Evolutionary conservation across 2,888 invertebrate genomes (phyloP).

Genomic region (Tipula helvola): DNA sequence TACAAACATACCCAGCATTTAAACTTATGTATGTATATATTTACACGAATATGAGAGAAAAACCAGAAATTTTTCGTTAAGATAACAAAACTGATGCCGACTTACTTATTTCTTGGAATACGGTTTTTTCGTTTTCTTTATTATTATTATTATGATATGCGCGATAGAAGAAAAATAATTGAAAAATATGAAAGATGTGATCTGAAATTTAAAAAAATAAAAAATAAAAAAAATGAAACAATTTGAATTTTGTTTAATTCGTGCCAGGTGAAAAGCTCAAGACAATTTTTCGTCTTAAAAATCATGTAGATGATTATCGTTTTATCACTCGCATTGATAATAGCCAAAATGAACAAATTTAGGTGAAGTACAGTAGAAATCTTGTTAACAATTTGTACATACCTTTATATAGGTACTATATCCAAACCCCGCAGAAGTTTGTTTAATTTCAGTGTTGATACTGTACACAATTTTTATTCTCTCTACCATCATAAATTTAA

Average conservation of each 20-base stretch:
- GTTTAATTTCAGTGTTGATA: not conserved
- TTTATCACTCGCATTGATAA: not conserved
- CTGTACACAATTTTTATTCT: not conserved
- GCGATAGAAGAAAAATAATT: not conserved
- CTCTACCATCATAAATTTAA: not conserved
- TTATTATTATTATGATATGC: not conserved
- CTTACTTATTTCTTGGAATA: not conserved
- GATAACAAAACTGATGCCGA: not conserved
- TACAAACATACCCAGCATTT: not conserved
- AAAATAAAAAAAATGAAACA: not conserved
- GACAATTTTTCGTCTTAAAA: not conserved
- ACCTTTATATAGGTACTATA: not conserved
- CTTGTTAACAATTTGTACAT: not conserved
- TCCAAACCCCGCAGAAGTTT: not conserved
- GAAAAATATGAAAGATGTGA: not conserved
- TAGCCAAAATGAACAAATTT: not conserved
- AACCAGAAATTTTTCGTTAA: not conserved
- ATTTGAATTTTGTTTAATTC: not conserved
- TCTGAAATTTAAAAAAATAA: not conserved
- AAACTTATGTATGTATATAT: not conserved
- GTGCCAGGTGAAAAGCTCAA: constrained; percentile 4
- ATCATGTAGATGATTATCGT: not conserved
- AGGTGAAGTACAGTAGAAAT: not conserved
- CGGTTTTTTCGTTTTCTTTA: not conserved
- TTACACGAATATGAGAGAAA: not conserved